These are phyloP conservation scores for Papilio machaon DNA, from an alignment of 1,140 invertebrate genomes.

Conservation along the genomic window DNA sequence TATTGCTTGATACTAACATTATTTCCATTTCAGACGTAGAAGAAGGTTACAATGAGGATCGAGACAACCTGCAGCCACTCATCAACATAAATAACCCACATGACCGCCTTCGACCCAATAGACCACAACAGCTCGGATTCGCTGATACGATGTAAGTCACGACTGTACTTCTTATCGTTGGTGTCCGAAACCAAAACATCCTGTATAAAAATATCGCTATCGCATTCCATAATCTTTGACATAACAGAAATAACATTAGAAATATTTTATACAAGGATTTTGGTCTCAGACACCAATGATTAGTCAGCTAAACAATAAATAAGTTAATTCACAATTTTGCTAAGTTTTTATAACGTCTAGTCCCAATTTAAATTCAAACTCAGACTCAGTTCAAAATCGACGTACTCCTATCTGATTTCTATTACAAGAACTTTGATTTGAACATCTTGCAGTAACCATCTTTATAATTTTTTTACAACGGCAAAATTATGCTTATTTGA, in stretches of 20 bases:
- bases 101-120: constrained; percentile 18
- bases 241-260: too few relatives aligned
- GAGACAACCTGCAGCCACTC: constrained; percentile 41
- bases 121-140: constrained; percentile 38
- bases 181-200: too few relatives aligned
- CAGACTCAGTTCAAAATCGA: not conserved
- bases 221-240: too few relatives aligned
- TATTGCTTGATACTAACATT: not conserved
- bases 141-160: constrained; percentile 10
- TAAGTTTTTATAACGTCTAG: not conserved
- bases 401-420: not conserved
- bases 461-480: too few relatives aligned
- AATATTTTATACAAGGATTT: too few relatives aligned
- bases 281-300: too few relatives aligned
- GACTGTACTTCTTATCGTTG: not conserved
- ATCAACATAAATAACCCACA: constrained; percentile 23
- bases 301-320: too few relatives aligned
- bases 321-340: too few relatives aligned
- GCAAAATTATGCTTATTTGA: too few relatives aligned
- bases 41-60: constrained; percentile 33
- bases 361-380: not conserved
- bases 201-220: too few relatives aligned
- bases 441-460: too few relatives aligned
- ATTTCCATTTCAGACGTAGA: constrained; percentile 43
- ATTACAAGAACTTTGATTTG: too few relatives aligned